These are phyloP conservation scores for Eumerus sabulonum DNA, from an alignment of 2,888 invertebrate species.

Conservation along the genomic window DNA sequence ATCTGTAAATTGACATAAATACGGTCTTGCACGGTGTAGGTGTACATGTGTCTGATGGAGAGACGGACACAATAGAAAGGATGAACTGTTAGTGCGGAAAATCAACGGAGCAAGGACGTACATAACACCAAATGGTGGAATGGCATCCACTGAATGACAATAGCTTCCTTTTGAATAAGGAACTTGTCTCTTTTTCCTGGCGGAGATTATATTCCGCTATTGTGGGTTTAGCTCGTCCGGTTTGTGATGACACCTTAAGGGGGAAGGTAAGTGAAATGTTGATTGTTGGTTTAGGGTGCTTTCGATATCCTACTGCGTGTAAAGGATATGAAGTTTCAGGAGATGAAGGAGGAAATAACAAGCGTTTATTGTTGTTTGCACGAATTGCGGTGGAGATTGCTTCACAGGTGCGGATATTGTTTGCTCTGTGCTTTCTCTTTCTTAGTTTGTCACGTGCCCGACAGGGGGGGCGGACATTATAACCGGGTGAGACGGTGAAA, in stretches of 20 bases:
- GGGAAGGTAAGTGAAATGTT: conserved; percentile 68
- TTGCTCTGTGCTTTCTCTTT: conserved; percentile 9
- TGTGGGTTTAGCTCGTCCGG: conserved; percentile 36
- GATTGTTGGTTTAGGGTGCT: conserved; percentile 65
- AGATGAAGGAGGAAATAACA: conserved; percentile 35
- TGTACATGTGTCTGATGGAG: neutral
- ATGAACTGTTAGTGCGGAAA: conserved; percentile 38
- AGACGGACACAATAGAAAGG: conserved; percentile 12
- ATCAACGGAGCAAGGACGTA: conserved; percentile 24
- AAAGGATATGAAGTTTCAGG: neutral
- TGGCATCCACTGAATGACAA: conserved; percentile 50
- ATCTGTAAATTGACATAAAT: conserved; percentile 63
- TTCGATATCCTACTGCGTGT: conserved; percentile 22
- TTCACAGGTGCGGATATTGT: conserved; percentile 47
- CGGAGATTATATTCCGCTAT: conserved; percentile 60
- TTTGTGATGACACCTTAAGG: conserved; percentile 63
- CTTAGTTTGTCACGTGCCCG: neutral
- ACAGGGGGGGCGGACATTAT: too few relatives aligned
- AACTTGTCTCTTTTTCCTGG: conserved; percentile 54
- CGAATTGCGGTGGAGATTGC: conserved; percentile 13
- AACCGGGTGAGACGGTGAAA: too few relatives aligned
- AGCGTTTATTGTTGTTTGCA: conserved; percentile 49
- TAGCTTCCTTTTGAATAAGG: conserved; percentile 64
- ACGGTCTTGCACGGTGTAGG: conserved; percentile 24
- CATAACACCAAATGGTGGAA: conserved; percentile 37